A percentile compares a stretch with the other conserved stretches of the same genome.
Evolutionary conservation across 2,888 invertebrate genomes (phyloP).

Genomic region (Ormyrus rosae): DNA sequence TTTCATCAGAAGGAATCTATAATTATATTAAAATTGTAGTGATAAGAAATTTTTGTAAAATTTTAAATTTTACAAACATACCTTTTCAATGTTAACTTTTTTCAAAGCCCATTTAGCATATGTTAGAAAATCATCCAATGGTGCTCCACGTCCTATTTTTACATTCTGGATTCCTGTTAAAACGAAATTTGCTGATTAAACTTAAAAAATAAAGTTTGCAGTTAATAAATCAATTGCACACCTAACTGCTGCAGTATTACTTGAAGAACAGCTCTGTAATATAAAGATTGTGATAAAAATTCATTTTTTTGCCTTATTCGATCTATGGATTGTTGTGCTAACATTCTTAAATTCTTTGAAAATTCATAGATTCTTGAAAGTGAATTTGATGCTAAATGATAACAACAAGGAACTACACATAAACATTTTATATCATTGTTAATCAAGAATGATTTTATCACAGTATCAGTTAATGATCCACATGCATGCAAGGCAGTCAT

Average conservation of each 20-base stretch:
- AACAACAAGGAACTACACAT: conserved; percentile 93
- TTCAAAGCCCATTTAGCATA: conserved; percentile 84
- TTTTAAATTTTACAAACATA: conserved; percentile 21
- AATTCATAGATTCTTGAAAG: conserved; percentile 63
- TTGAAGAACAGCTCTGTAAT: conserved; percentile 87
- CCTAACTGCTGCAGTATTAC: conserved; percentile 72
- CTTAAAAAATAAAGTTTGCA: no score
- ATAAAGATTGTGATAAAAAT: conserved; percentile 81
- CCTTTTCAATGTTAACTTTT: conserved; percentile 71
- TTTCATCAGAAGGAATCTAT: conserved; percentile 74
- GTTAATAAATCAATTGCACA: conserved; percentile 46
- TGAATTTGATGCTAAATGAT: conserved; percentile 84
- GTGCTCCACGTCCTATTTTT: conserved; percentile 81
- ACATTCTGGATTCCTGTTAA: conserved; percentile 75
- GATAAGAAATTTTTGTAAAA: conserved; percentile 22
- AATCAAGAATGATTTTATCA: conserved; percentile 82
- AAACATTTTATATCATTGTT: conserved; percentile 79
- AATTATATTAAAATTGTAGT: conserved; percentile 12
- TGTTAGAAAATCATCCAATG: conserved; percentile 81
- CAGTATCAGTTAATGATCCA: conserved; percentile 87
- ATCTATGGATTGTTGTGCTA: conserved; percentile 90
- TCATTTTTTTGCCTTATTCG: conserved; percentile 79
- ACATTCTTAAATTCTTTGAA: conserved; percentile 85
- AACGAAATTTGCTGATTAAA: conserved; percentile 56
- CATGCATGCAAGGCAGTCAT: conserved; percentile 91